A percentile compares a stretch with the other conserved stretches of the same genome.
These are phyloP conservation scores for Eilema griseolum DNA, from an alignment of 2,888 invertebrate species.

Conservation along the genomic window DNA sequence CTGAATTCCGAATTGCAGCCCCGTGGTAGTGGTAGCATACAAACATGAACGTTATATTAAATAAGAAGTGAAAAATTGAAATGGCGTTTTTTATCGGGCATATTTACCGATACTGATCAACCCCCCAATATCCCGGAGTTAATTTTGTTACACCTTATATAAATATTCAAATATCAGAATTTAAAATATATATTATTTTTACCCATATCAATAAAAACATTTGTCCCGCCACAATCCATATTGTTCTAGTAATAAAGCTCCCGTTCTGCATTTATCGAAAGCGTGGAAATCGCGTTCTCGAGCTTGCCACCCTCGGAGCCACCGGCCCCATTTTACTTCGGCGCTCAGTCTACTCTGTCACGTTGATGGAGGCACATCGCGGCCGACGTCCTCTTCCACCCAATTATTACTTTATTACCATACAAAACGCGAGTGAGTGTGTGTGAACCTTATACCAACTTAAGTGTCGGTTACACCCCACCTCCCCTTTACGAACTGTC, in stretches of 20 bases:
- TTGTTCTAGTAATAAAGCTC: conserved; percentile 30
- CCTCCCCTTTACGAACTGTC: conserved; percentile 59
- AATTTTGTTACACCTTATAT: not conserved
- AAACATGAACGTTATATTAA: too few species aligned
- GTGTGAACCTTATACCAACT: conserved; percentile 69
- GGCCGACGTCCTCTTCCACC: conserved; percentile 46
- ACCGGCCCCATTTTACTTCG: conserved; percentile 62
- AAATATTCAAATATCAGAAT: not conserved
- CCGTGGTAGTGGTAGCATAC: too few species aligned
- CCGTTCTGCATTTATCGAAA: conserved; percentile 34
- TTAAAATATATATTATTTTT: not conserved
- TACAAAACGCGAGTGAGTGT: conserved; percentile 76
- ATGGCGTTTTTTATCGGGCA: too few species aligned
- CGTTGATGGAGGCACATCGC: conserved; percentile 63
- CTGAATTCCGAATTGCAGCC: too few species aligned
- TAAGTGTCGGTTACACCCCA: conserved; percentile 64
- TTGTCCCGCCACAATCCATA: not conserved
- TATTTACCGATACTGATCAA: too few species aligned
- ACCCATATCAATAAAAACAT: not conserved
- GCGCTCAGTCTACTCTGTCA: conserved; percentile 74
- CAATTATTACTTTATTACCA: conserved; percentile 60
- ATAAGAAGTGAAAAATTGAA: too few species aligned
- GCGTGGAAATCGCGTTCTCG: conserved; percentile 52
- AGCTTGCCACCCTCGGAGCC: conserved; percentile 72
- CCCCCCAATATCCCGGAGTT: too few species aligned